phyloP scores from a whole-genome alignment of 2,888 invertebrate genomes.

The Nipponacmea schrenckii region DNA sequence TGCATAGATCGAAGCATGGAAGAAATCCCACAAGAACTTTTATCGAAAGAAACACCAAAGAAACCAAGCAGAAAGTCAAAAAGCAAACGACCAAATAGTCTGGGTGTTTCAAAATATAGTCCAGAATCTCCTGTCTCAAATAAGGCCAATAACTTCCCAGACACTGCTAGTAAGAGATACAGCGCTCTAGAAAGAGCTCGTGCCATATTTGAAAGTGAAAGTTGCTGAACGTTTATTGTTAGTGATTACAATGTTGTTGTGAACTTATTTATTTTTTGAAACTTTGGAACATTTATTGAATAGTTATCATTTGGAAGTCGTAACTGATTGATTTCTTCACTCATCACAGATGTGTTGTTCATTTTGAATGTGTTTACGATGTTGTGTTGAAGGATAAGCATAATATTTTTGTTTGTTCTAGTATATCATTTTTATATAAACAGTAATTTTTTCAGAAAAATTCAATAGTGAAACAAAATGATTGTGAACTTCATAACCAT shows the following conservation, averaged over 20 bases:
- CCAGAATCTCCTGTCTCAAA: neutral
- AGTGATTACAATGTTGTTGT: neutral
- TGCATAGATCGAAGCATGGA: constrained; percentile 60
- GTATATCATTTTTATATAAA: too few relatives aligned
- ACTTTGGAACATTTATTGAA: too few relatives aligned
- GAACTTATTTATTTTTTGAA: too few relatives aligned
- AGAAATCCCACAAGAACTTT: constrained; percentile 48
- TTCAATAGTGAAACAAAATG: too few relatives aligned
- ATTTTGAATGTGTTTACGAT: too few relatives aligned
- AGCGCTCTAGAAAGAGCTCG: neutral
- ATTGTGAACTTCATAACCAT: too few relatives aligned
- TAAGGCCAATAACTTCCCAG: neutral
- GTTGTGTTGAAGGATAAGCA: too few relatives aligned
- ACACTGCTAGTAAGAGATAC: constrained; percentile 4
- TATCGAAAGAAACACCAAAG: constrained; percentile 28
- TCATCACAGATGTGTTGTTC: too few relatives aligned
- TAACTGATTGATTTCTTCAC: too few relatives aligned
- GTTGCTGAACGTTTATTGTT: neutral
- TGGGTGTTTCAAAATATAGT: constrained; percentile 26
- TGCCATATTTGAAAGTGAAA: constrained; percentile 1
- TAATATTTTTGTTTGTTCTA: too few relatives aligned
- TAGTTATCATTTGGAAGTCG: too few relatives aligned
- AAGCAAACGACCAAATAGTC: constrained; percentile 36
- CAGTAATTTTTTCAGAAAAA: too few relatives aligned
- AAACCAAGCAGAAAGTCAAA: constrained; percentile 28